These are phyloP conservation scores for Struthidea cinerea DNA, from an alignment of 2,113 vertebrate genomes.

Conservation along the genomic window DNA sequence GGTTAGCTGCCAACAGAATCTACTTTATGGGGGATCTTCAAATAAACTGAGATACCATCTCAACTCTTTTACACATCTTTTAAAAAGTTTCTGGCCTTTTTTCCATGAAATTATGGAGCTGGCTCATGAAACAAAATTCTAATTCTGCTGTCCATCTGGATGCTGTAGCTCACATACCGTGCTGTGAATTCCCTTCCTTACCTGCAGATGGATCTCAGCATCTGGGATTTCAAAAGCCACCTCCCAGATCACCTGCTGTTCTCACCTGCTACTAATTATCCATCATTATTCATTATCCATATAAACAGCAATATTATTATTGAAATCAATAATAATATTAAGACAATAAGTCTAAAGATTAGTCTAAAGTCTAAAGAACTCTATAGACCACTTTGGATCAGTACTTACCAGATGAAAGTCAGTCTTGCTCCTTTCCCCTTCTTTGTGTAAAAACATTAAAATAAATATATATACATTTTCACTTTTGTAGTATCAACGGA, in stretches of 20 bases:
- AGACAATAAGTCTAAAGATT: neutral
- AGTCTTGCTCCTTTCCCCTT: neutral
- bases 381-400: neutral
- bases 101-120: neutral
- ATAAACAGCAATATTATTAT: neutral
- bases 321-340: neutral
- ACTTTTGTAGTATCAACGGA: neutral
- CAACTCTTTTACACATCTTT: neutral
- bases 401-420: neutral
- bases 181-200: neutral
- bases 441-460: neutral
- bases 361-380: neutral
- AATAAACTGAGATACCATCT: neutral
- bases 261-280: neutral
- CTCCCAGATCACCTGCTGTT: neutral
- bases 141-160: neutral
- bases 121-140: neutral
- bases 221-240: neutral
- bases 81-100: neutral
- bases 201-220: neutral
- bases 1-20: neutral
- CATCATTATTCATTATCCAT: neutral
- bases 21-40: neutral
- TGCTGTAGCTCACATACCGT: accelerated
- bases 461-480: neutral